Percentiles rank a stretch among this genome's conserved stretches.
phyloP scores from a whole-genome alignment of 2,888 invertebrate genomes.

The Agelastica alni region DNA sequence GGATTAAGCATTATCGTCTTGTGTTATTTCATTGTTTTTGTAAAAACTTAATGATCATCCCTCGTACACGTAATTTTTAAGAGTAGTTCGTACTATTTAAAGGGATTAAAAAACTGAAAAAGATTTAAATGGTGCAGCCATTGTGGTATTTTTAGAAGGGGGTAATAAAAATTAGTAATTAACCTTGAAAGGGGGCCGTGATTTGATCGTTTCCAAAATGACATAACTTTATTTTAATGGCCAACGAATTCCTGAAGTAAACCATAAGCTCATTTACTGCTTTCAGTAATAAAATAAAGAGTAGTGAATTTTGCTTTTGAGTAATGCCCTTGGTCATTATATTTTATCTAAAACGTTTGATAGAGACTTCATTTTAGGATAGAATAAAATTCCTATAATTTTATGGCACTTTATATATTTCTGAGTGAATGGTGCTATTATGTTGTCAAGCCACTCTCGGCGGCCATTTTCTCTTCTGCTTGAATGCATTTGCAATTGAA shows the following conservation, averaged over 20 bases:
- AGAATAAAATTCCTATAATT: conserved; percentile 55
- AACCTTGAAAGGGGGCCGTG: conserved; percentile 16
- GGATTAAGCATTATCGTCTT: too few species aligned
- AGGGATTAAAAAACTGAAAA: too few species aligned
- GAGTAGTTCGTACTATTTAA: too few species aligned
- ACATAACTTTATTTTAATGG: conserved; percentile 22
- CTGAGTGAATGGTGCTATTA: conserved; percentile 52
- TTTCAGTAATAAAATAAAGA: conserved; percentile 41
- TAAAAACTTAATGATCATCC: too few species aligned
- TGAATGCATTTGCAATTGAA: conserved; percentile 34
- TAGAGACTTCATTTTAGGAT: conserved; percentile 48
- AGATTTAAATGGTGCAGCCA: too few species aligned
- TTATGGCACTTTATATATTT: conserved; percentile 55
- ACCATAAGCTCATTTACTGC: conserved; percentile 44
- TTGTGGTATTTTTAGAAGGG: too few species aligned
- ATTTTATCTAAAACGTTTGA: conserved; percentile 50
- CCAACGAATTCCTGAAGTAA: conserved; percentile 31
- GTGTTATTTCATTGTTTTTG: too few species aligned
- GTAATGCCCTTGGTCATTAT: conserved; percentile 45
- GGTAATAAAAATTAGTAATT: too few species aligned
- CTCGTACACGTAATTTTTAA: too few species aligned
- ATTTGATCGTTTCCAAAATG: conserved; percentile 12
- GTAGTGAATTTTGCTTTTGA: conserved; percentile 48
- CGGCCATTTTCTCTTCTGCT: conserved; percentile 40
- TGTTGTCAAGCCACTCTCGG: conserved; percentile 48